Evolutionary conservation across 2,888 invertebrate genomes (phyloP), one percentile per base, ranked within the genome.

Genomic region (Sceliomorpha sp.): DNA sequence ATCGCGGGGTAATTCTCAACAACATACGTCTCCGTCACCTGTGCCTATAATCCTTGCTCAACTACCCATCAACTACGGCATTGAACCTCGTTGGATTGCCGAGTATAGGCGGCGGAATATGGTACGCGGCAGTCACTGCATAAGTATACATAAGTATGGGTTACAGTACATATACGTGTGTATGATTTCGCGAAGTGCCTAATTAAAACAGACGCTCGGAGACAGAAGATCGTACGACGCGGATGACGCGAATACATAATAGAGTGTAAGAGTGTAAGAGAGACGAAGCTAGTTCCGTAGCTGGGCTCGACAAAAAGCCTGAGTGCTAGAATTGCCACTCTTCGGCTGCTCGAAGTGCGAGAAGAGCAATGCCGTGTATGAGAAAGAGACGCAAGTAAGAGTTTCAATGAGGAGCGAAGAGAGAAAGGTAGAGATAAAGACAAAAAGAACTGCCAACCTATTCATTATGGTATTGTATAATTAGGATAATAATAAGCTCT

Each of bases 161-260:
- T 56, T 26, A 29, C 55, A 55, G 29, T 51, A 42, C 12, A 26
- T 47, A 20, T 51, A 14, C 27, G 36, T 59, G 51, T 39, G 53
- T 53, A 36, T 72, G 70, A 76, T 75, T 76, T 71, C 73, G 81
- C 85, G 82, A 88, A 90, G 90, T 89, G 89, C 89, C 90, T 90
- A 90, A 90, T 90, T 90, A 90, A 87, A 87, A 84, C 85, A 85
- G 88, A 88, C 89, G 86, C 84, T 82, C 82, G 83, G 84, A 81
- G 86, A 87, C 81, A 81, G 83, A 59, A 60, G 64, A 63, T 45
- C 39, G 74, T 70, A 72, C 70, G 74, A 74, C 63, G 72, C 55
- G 71, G 70, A 62, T 71, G 58, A 72, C 68, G 68, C 70, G 74
- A 69, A 58, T 67, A 77, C 74, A 84, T 84, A 80, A 83, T 81